phyloP scores from a whole-genome alignment of 2,797 vertebrate species.

The Taeniopygia guttata region DNA sequence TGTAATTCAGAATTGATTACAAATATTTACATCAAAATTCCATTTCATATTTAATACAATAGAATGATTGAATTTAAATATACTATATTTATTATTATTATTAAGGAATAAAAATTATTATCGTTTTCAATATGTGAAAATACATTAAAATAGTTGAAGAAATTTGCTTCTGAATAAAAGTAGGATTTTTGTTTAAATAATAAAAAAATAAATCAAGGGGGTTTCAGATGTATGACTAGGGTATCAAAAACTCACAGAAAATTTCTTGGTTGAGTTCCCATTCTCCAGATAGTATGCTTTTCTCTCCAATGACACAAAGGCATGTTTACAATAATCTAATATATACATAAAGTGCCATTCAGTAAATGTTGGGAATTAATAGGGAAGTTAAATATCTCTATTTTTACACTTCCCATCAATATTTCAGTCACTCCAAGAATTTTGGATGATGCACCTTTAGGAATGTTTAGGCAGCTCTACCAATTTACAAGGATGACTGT shows the following conservation, averaged over 20 bases:
- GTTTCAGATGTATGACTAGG: not conserved
- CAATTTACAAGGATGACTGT: not conserved
- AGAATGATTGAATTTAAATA: not conserved
- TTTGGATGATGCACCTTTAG: not conserved
- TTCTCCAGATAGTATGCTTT: not conserved
- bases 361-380: not conserved
- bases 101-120: not conserved
- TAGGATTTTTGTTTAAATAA: not conserved
- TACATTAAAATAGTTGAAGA: not conserved
- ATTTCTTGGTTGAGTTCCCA: not conserved
- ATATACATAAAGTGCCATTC: not conserved
- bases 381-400: not conserved
- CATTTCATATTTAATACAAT: not conserved
- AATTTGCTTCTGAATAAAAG: not conserved
- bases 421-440: not conserved
- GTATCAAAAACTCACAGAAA: not conserved
- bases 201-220: not conserved
- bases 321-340: not conserved
- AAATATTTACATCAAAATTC: not conserved
- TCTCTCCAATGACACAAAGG: not conserved
- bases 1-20: not conserved
- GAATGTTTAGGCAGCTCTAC: not conserved
- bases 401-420: not conserved
- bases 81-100: not conserved
- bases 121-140: not conserved